Conservation (phyloP, 2,797 vertebrate genomes). For the Okamejei kenojei region DNA sequence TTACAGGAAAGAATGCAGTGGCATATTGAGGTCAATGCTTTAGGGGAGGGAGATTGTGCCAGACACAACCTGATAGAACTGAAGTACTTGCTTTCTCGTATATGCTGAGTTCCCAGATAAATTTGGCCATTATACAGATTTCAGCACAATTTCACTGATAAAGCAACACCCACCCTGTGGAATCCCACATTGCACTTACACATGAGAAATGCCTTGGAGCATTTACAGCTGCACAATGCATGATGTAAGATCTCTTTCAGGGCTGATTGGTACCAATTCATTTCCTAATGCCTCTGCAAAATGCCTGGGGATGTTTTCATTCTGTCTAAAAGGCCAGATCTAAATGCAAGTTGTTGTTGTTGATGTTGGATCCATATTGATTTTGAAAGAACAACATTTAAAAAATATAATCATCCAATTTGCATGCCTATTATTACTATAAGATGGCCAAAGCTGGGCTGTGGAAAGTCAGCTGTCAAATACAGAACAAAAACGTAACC, state of each 20-base stretch:
- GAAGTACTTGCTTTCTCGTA: not conserved
- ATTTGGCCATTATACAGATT: slow-evolving; percentile 12
- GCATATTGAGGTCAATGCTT: slow-evolving; percentile 29
- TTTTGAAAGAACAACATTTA: not conserved
- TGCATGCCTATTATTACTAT: not conserved
- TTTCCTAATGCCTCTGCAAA: not conserved
- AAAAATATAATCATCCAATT: not conserved
- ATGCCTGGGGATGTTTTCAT: not conserved
- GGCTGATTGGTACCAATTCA: not conserved
- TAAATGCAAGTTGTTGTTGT: slow-evolving; percentile 17
- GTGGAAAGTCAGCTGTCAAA: not conserved
- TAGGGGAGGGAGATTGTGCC: slow-evolving; percentile 7
- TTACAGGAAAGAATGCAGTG: slow-evolving; percentile 28
- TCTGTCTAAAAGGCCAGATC: not conserved
- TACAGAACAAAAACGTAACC: not conserved
- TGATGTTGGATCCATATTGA: not conserved
- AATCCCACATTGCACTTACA: slow-evolving; percentile 7
- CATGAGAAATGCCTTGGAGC: not conserved
- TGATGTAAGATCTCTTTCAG: not conserved
- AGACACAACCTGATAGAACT: slow-evolving; percentile 21
- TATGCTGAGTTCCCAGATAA: not conserved
- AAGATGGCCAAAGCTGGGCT: too few relatives aligned
- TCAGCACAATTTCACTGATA: not conserved
- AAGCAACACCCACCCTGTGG: not conserved
- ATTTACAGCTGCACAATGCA: not conserved